Evolutionary conservation across 2,888 invertebrate species (phyloP).

Genomic region (Adelphocoris suturalis): DNA sequence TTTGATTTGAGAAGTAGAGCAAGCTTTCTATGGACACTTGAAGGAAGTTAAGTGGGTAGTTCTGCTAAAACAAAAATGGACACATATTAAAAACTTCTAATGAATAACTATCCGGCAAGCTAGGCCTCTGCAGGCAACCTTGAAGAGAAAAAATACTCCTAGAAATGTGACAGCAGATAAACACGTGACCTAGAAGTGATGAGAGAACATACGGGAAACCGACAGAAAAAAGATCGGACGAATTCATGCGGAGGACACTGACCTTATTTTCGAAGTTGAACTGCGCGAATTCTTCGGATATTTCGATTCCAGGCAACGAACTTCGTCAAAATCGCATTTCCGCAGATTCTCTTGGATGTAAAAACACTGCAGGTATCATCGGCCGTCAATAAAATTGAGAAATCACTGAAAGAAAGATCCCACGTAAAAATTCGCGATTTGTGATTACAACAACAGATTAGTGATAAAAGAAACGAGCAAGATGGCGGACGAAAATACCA

Average conservation of each 20-base stretch:
- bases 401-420: neutral
- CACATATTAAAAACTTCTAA: neutral
- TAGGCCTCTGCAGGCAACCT: conserved; percentile 32
- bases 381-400: neutral
- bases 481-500: conserved; percentile 43
- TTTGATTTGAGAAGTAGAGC: neutral
- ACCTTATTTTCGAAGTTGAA: conserved; percentile 20
- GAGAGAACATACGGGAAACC: conserved; percentile 15
- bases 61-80: neutral
- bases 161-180: conserved; percentile 58
- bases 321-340: conserved; percentile 7
- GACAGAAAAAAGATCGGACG: conserved; percentile 40
- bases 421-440: conserved; percentile 33
- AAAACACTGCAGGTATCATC: conserved; percentile 25
- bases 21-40: neutral
- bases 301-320: neutral
- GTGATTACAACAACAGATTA: conserved; percentile 7
- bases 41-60: neutral
- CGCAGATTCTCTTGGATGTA: neutral
- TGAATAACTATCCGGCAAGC: neutral
- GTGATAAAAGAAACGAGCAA: conserved; percentile 44
- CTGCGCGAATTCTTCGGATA: neutral
- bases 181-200: conserved; percentile 63
- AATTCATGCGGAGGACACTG: conserved; percentile 29
- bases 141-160: conserved; percentile 50